phyloP scores from a whole-genome alignment of 64 coral and sea anemone genomes.

The Dendrophyllia cribrosa region DNA sequence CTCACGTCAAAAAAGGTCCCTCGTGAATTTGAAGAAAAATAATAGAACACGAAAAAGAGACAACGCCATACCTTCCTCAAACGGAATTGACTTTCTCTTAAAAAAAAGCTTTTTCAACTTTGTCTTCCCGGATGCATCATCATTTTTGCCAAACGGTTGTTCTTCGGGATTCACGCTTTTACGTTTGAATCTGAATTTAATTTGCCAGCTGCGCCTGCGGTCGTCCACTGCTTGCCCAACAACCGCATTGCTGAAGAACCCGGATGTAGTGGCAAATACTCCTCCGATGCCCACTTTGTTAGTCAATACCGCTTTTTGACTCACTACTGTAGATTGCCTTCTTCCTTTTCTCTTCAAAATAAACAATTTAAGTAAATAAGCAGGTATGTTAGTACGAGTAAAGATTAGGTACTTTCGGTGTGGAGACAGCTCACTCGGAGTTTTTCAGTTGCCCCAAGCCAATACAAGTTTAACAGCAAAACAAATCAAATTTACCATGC shows the following conservation, averaged over 20 bases:
- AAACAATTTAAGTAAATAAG: background rate
- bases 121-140: background rate
- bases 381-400: no score
- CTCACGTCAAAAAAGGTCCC: no score
- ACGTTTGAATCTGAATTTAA: background rate
- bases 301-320: background rate
- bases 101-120: background rate
- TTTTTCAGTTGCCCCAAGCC: no score
- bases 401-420: no score
- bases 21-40: background rate
- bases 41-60: background rate
- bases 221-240: conserved; percentile 24
- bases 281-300: background rate
- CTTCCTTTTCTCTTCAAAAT: background rate
- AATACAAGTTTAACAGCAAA: no score
- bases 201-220: background rate
- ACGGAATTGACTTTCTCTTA: background rate
- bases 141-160: background rate
- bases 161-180: background rate
- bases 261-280: background rate
- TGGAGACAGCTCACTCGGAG: no score
- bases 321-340: background rate
- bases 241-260: background rate
- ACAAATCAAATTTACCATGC: no score
- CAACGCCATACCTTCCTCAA: background rate